These are phyloP conservation scores for Cybosia mesomella DNA, from an alignment of 2,888 invertebrate genomes.

Conservation along the genomic window DNA sequence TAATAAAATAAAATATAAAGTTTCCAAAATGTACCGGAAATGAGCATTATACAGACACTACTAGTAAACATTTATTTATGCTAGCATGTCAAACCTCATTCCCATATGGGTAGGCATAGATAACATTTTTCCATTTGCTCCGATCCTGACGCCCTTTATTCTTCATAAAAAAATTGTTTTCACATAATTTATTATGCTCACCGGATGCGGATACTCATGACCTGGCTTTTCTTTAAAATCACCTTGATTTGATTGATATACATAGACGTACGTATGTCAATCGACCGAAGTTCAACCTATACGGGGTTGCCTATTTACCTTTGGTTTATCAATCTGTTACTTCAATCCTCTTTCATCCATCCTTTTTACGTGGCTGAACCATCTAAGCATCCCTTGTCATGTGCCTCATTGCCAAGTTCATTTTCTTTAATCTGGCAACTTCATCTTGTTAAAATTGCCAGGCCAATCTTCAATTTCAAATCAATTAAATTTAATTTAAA, in stretches of 20 bases:
- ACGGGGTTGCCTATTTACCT: background rate
- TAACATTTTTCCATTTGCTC: background rate
- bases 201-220: background rate
- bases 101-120: background rate
- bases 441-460: too few relatives aligned
- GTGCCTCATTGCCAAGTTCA: too few relatives aligned
- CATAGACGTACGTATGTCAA: background rate
- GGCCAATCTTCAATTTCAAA: background rate
- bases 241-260: background rate
- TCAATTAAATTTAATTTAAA: too few relatives aligned
- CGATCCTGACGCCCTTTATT: background rate
- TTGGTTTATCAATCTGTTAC: background rate
- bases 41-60: background rate
- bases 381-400: background rate
- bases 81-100: background rate
- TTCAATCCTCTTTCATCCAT: background rate
- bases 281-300: background rate
- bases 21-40: too few relatives aligned
- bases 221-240: background rate
- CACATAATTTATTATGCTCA: too few relatives aligned
- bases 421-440: too few relatives aligned
- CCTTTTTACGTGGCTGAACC: background rate
- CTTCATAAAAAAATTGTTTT: too few relatives aligned
- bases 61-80: background rate
- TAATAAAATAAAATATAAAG: too few relatives aligned